Evolutionary conservation across 2,888 invertebrate genomes (phyloP), one percentile per base, ranked within the genome.

Genomic region (Pristionchus exspectatus): DNA sequence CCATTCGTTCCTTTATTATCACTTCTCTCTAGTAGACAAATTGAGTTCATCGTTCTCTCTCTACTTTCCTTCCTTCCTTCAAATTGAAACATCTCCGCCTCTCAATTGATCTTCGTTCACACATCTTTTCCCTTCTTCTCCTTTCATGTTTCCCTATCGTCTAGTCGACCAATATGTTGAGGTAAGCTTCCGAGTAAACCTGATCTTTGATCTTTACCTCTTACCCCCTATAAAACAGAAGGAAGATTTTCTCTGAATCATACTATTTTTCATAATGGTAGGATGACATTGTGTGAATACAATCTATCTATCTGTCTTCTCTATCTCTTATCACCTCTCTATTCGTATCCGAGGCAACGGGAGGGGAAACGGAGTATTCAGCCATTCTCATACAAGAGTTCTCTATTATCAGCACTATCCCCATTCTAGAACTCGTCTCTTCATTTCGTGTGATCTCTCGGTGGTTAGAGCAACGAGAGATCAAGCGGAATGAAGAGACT

Each of bases 121-220:
- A 69, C 12, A 30, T 69, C 66, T 24, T 38, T 38, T 38, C 74
- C 74, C 38, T 24, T 27, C 12, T 63, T 69, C 69, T 69, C 30
- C 38, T 38, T 18, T n/a, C 50, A 81, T 81, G 81, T 81, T 81
- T 18, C 81, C 81, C 81, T 81, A 81, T 27, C 50, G 50, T 21
- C 33, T 81, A 54, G 81, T 81, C 3, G 50, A 81, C 24, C 81
- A 81, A 10, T 81, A 81, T 54, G 50, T 81, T 27, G 81, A 81
- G 50, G 81, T 81, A 14, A 81, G 81, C 33, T 24, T 66, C 66
- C 18, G 5, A 21, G 7, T 24, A 38, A 18, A 27, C 14, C 4
- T 72, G 30, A 74, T 14, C 38, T 21, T 33, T 74, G 16, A 18
- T 69, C 30, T 69, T 69, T 18, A 38, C 74, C 33, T 16, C 7